These are phyloP conservation scores for Pleuronectes platessa DNA, from an alignment of 2,113 vertebrate genomes.

Conservation along the genomic window DNA sequence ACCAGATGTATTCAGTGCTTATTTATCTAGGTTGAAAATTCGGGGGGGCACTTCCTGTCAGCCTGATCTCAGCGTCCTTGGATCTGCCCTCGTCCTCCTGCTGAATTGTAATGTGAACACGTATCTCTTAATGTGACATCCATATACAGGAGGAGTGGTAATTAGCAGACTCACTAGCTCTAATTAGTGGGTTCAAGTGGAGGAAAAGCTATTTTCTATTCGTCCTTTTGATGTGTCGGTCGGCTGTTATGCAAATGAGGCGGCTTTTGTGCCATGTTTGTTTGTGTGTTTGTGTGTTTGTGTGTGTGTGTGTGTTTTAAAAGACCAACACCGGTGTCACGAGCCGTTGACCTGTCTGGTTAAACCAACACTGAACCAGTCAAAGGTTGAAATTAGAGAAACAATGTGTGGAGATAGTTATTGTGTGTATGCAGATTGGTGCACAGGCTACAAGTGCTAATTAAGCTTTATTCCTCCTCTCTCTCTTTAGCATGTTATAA, in stretches of 20 bases:
- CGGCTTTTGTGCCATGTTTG: conserved; percentile 12
- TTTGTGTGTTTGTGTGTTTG: background rate
- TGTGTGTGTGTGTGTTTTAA: conserved; percentile 7
- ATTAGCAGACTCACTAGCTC: conserved; percentile 62
- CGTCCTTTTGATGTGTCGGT: conserved; percentile 46
- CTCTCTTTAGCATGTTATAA: background rate
- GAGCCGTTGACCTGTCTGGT: background rate
- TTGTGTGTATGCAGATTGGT: background rate
- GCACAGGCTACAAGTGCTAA: conserved; percentile 25
- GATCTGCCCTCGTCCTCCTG: too few relatives aligned
- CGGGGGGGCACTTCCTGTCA: too few relatives aligned
- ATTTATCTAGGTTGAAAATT: too few relatives aligned
- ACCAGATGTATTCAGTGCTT: too few relatives aligned
- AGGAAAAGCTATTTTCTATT: conserved; percentile 14
- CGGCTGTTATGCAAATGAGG: conserved; percentile 41
- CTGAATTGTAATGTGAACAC: background rate
- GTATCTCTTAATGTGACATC: conserved; percentile 23
- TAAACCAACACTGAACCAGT: background rate
- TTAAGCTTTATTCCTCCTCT: conserved; percentile 10
- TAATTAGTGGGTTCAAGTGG: conserved; percentile 67
- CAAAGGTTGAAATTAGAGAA: background rate
- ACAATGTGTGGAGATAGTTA: background rate
- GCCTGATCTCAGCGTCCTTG: background rate
- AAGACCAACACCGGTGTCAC: background rate
- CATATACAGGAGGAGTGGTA: conserved; percentile 36